Conservation (phyloP, 30 jellyfish, hydroid and myxozoan genomes). For the Clytia hemisphaerica region DNA sequence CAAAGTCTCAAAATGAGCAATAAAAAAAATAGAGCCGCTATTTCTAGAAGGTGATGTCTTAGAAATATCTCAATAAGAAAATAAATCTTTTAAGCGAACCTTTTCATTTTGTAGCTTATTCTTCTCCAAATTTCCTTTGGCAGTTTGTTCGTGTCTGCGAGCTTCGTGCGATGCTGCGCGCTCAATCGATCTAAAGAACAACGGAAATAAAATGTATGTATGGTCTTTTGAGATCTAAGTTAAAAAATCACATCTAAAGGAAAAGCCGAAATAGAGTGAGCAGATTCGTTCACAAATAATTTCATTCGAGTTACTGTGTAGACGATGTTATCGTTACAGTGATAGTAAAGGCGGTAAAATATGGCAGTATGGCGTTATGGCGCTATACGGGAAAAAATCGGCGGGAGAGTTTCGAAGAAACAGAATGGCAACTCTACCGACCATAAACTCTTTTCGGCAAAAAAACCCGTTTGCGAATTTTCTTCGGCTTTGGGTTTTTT, state of each 20-base stretch:
- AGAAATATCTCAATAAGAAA: not conserved
- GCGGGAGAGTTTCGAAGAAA: too few species aligned
- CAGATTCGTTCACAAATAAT: not conserved
- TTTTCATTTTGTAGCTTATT: conserved; percentile 62
- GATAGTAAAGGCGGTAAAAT: too few species aligned
- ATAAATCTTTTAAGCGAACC: conserved; percentile 22
- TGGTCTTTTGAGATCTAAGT: not conserved
- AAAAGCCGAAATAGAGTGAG: not conserved
- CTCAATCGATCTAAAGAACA: conserved; percentile 64
- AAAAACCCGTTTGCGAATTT: too few species aligned
- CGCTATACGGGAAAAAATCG: conserved; percentile 1
- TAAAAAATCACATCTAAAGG: not conserved
- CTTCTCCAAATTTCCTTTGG: conserved; percentile 79
- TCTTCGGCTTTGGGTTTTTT: too few species aligned
- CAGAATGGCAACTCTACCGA: too few species aligned
- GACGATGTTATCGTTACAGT: not conserved
- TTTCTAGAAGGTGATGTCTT: too few species aligned
- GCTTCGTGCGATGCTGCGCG: conserved; percentile 95
- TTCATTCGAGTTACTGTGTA: not conserved
- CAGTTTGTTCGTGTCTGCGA: conserved; percentile 71
- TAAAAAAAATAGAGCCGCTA: too few species aligned
- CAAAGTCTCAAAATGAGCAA: too few species aligned
- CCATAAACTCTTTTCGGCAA: too few species aligned
- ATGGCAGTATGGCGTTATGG: too few species aligned
- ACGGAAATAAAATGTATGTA: not conserved